A percentile compares a stretch with the other conserved stretches of the same genome.
Conservation (phyloP, 2,888 invertebrate species). For the Adelognathus sp. region DNA sequence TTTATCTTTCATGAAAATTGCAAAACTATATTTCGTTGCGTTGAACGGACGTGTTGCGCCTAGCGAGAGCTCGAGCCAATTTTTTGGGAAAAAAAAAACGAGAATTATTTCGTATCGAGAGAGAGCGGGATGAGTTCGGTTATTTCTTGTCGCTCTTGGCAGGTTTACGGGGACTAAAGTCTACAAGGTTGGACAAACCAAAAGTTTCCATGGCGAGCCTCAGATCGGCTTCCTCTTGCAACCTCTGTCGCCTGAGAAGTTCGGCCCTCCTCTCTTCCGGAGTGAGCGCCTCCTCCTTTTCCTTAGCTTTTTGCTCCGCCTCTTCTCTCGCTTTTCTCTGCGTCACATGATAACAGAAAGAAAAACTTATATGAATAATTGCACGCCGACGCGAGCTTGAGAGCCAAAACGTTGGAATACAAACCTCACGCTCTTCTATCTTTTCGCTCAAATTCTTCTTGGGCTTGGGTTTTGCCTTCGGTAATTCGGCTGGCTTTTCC, state of each 20-base stretch:
- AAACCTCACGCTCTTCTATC: slow-evolving; percentile 94
- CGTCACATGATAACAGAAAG: not conserved
- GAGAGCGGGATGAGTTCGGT: slow-evolving; percentile 21
- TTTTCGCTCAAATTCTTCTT: slow-evolving; percentile 90
- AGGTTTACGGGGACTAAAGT: slow-evolving; percentile 79
- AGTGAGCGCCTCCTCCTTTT: slow-evolving; percentile 86
- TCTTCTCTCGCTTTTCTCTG: slow-evolving; percentile 86
- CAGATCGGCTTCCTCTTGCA: slow-evolving; percentile 94
- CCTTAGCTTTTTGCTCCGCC: slow-evolving; percentile 84
- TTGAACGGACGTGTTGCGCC: not conserved
- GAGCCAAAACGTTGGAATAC: slow-evolving; percentile 43
- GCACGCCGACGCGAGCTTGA: too few relatives aligned
- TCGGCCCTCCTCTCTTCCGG: slow-evolving; percentile 90
- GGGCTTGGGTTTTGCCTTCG: slow-evolving; percentile 86
- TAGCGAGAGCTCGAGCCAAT: not conserved
- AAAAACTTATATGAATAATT: not conserved
- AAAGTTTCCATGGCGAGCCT: slow-evolving; percentile 94
- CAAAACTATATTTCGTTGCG: not conserved
- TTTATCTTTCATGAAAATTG: not conserved
- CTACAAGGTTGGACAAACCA: slow-evolving; percentile 84
- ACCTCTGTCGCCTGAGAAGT: slow-evolving; percentile 89
- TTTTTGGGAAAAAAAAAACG: not conserved
- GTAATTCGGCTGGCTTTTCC: slow-evolving; percentile 85
- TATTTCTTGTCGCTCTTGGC: slow-evolving; percentile 77
- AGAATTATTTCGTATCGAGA: not conserved